Base-by-base conservation (phyloP, 2,797 vertebrate species). In the Lophotriccus pileatus region DNA sequence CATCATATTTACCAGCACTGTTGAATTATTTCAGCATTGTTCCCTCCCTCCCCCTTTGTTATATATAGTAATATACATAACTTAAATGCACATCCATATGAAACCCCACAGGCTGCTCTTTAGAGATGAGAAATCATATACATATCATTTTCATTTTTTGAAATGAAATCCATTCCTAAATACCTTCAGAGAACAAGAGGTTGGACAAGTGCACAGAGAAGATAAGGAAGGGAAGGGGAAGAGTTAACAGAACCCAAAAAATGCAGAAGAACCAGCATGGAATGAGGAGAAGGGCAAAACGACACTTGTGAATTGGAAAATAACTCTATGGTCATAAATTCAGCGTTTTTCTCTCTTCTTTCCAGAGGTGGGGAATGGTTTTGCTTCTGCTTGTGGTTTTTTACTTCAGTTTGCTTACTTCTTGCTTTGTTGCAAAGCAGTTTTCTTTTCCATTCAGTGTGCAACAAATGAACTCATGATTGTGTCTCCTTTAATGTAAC, bases 11-110 rank as follows among this genome's bases (percentile, higher is more conserved):
- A 97, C 95, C 97, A 97, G 97, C 96, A 97, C 95, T 96, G 96
- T 97, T 97, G 96, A 97, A 94, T 90, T 91, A 89, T 97, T 97
- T 98, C 94, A 96, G 95, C 95, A 96, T 97, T 88, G 76, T 95
- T 97, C 95, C 96, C 96, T 93, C 94, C 96, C 97, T 96, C 96
- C 97, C 97, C 94, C 97, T 97, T 97, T 7, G 30, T 97, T 97
- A 97, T 97, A 97, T 91, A 96, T 97, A 96, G 97, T 96, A 98
- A 97, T 97, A 97, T 98, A 98, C 97, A 98, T 97, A 97, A 98
- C 97, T 98, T 96, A 98, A 98, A 98, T 98, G 97, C 97, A 98
- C 98, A 98, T 97, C 97, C 95, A 95, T 97, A 97, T 95, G 97
- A 96, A 98, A 97, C 93, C 96, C 94, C 97, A 97, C 82, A 93